These are phyloP conservation scores for Plecturocebus donacophilus DNA, from an alignment of 2,113 vertebrate species.

Conservation along the genomic window DNA sequence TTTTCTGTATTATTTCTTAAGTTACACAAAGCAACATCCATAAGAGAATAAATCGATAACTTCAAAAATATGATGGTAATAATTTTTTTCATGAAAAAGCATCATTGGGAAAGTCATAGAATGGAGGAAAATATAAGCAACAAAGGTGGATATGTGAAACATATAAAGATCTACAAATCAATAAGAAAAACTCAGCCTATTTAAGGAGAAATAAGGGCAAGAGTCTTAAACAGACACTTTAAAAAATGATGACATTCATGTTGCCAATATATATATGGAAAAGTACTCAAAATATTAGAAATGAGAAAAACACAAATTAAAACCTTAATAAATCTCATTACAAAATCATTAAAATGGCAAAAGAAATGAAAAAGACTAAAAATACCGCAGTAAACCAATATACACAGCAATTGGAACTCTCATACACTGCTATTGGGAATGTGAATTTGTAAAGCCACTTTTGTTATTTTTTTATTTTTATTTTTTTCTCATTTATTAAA, in stretches of 20 bases:
- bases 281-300: background rate
- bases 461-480: background rate
- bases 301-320: background rate
- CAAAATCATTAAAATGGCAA: background rate
- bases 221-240: background rate
- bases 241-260: background rate
- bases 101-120: background rate
- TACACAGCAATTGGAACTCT: background rate
- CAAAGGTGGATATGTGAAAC: background rate
- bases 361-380: background rate
- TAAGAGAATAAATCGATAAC: background rate
- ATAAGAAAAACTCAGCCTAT: background rate
- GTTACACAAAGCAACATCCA: background rate
- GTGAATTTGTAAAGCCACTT: background rate
- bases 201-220: background rate
- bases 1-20: background rate
- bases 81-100: background rate
- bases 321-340: background rate
- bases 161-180: background rate
- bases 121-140: background rate
- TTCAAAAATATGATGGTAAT: background rate
- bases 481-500: too few relatives aligned
- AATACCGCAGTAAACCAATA: background rate
- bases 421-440: background rate
- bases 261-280: background rate